Evolutionary conservation across 2,113 vertebrate genomes (phyloP), one percentile per base, ranked within the genome.

Genomic region (Megaceryle torquata): DNA sequence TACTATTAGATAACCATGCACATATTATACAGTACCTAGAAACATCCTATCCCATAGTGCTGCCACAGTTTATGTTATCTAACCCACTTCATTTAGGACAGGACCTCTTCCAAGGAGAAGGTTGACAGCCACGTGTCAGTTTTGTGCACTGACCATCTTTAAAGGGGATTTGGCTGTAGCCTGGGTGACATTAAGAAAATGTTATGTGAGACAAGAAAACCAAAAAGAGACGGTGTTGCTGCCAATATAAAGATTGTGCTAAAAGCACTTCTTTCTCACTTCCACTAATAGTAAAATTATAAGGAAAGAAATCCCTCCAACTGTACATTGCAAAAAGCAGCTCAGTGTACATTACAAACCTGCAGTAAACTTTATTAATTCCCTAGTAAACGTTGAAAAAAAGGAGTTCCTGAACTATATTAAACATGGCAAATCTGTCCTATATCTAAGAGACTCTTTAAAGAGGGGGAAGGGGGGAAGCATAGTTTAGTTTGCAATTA

Each of bases 401-500:
- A 67, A 56, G 4, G 22, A 61, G 5, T 13, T 87, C 8, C 15
- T 26, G 20, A 67, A 64, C 20, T 70, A 8, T 1, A 2, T n/a
- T 35, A 81, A 78, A 65, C 17, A 60, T 4, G 15, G 21, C 13
- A 53, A 54, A 71, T 24, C 21, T 57, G 9, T 61, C 35, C 29
- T 20, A 43, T 10, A n/a, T 11, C 10, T 14, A 81, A 70, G 46
- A 72, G 3, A 48, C 8, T 33, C 67, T 35, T 61, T 31, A 68
- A 31, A 3, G 22, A 5, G 17, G 0, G 7, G n/a, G n/a, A n/a
- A n/a, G n/a, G 10, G 5, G 8, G 3, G 6, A 22, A 21, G 44
- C 8, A 63, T 37, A 69, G 19, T 13, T 89, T 51, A 26, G 70
- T 50, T 77, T 88, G 8, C 35, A 74, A 67, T 78, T 84, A 86